These are phyloP conservation scores for Scomberomorus guttatus DNA, from an alignment of 2,797 vertebrate species.

Conservation along the genomic window DNA sequence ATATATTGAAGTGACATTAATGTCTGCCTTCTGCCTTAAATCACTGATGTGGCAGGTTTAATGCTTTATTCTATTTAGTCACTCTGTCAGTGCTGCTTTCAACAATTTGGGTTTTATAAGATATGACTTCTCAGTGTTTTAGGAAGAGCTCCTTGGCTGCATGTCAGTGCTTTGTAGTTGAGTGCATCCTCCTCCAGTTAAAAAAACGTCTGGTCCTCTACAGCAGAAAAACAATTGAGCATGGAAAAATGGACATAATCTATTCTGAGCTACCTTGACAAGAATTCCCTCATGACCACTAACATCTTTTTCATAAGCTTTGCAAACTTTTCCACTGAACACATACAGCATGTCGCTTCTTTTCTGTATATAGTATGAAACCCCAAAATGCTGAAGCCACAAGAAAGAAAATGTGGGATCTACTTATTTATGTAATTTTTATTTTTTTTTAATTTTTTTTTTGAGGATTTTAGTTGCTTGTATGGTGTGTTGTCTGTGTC, in stretches of 20 bases:
- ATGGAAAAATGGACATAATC: slow-evolving; percentile 51
- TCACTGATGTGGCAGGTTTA: not conserved
- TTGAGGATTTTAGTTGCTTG: slow-evolving; percentile 5
- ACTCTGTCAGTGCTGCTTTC: not conserved
- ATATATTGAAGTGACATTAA: not conserved
- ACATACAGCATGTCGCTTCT: slow-evolving; percentile 13
- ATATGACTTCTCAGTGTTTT: not conserved
- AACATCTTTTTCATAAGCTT: slow-evolving; percentile 36
- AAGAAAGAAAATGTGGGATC: slow-evolving; percentile 13
- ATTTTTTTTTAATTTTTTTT: not conserved
- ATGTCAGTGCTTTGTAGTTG: not conserved
- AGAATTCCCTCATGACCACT: slow-evolving; percentile 44
- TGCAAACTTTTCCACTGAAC: slow-evolving; percentile 47
- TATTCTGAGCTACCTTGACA: slow-evolving; percentile 52
- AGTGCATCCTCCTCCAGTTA: not conserved
- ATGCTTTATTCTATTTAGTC: not conserved
- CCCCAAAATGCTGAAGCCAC: slow-evolving; percentile 9
- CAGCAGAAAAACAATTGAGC: slow-evolving; percentile 44
- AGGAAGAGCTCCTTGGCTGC: not conserved
- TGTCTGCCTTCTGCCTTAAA: not conserved
- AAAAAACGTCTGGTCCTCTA: not conserved
- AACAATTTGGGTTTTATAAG: not conserved
- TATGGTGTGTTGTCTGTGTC: slow-evolving; percentile 59
- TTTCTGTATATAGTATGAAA: slow-evolving; percentile 12
- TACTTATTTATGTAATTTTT: no score